A percentile compares a stretch with the other conserved stretches of the same genome.
Evolutionary conservation across 2,113 vertebrate species (phyloP).

Genomic region (Menidia beryllina): DNA sequence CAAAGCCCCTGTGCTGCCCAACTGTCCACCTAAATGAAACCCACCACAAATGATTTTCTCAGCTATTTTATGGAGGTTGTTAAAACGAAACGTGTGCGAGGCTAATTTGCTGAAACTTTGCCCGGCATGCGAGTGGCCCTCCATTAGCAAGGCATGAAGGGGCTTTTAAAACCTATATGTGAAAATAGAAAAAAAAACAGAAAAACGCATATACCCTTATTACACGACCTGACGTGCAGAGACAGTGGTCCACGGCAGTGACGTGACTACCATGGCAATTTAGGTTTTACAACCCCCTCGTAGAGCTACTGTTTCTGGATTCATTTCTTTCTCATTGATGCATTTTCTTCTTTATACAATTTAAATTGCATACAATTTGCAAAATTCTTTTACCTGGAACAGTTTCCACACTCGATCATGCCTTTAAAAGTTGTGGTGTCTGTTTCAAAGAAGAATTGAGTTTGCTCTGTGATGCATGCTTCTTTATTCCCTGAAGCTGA

Average conservation of each 20-base stretch:
- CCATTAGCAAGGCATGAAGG: slow-evolving; percentile 76
- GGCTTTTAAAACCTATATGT: slow-evolving; percentile 60
- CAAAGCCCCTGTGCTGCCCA: slow-evolving; percentile 45
- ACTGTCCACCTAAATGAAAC: slow-evolving; percentile 44
- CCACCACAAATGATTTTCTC: slow-evolving; percentile 67
- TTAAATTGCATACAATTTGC: not conserved
- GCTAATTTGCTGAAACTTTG: slow-evolving; percentile 70
- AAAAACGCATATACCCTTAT: not conserved
- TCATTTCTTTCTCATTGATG: slow-evolving; percentile 42
- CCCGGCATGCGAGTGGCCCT: slow-evolving; percentile 62
- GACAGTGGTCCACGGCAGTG: slow-evolving; percentile 52
- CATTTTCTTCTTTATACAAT: no score
- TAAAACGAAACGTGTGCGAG: slow-evolving; percentile 71
- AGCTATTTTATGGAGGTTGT: slow-evolving; percentile 69
- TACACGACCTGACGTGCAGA: slow-evolving; percentile 27
- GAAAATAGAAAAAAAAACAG: no score
- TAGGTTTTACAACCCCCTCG: slow-evolving; percentile 53
- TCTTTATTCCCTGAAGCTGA: slow-evolving; percentile 85
- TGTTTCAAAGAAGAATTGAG: slow-evolving; percentile 92
- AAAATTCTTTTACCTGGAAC: slow-evolving; percentile 87
- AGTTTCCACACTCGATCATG: slow-evolving; percentile 90
- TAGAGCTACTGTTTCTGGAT: slow-evolving; percentile 40
- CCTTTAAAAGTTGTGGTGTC: slow-evolving; percentile 85
- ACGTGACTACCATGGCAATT: slow-evolving; percentile 69
- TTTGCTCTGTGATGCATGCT: slow-evolving; percentile 95